Conservation (phyloP, 1,140 invertebrate species). For the Pararge aegeria region DNA sequence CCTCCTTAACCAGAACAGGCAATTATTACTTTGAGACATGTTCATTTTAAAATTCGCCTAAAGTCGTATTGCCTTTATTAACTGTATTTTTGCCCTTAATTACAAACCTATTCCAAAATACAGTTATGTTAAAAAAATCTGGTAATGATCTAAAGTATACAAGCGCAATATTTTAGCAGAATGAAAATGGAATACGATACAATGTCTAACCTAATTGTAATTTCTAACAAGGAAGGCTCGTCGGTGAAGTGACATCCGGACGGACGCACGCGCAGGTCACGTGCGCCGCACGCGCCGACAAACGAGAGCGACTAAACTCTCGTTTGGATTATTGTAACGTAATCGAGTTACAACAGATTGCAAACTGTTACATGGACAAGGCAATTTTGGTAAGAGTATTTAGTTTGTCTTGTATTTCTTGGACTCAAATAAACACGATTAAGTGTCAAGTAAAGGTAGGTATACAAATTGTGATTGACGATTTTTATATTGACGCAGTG, state of each 20-base stretch:
- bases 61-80: too few relatives aligned
- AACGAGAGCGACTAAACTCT: constrained; percentile 54
- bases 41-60: too few relatives aligned
- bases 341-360: constrained; percentile 56
- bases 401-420: not conserved
- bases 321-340: constrained; percentile 61
- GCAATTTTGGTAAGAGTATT: constrained; percentile 20
- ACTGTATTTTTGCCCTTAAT: too few relatives aligned
- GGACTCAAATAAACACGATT: not conserved
- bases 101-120: too few relatives aligned
- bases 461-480: too few relatives aligned
- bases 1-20: too few relatives aligned
- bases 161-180: too few relatives aligned
- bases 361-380: constrained; percentile 14
- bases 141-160: too few relatives aligned
- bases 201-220: constrained; percentile 15
- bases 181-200: constrained; percentile 2
- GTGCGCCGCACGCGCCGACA: constrained; percentile 61
- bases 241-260: constrained; percentile 46
- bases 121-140: too few relatives aligned
- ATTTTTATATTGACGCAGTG: too few relatives aligned
- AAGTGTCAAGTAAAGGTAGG: too few relatives aligned
- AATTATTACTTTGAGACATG: too few relatives aligned
- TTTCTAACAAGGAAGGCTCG: constrained; percentile 21
- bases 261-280: constrained; percentile 45